A percentile compares a stretch with the other conserved stretches of the same genome.
phyloP scores from a whole-genome alignment of 2,888 invertebrate genomes.

The Epirrhoe tristata region DNA sequence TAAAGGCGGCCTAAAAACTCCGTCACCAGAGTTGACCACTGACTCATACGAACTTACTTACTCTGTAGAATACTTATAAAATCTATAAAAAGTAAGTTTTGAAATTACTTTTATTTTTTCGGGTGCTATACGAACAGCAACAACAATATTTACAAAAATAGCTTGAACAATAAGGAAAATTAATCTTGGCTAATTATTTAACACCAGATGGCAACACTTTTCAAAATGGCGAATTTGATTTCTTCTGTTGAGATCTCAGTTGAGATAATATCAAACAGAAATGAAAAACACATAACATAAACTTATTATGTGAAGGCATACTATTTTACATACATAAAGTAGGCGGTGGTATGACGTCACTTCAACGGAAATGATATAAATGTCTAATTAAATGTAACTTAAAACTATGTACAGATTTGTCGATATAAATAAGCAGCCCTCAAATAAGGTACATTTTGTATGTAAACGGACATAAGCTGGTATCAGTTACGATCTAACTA shows the following conservation, averaged over 20 bases:
- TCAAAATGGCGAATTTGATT: neutral
- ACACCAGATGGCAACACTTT: neutral
- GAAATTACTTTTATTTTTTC: neutral
- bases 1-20: too few species aligned
- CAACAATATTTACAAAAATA: too few species aligned
- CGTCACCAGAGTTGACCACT: too few species aligned
- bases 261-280: neutral
- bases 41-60: too few species aligned
- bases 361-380: slow-evolving; percentile 58
- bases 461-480: too few species aligned
- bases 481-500: too few species aligned
- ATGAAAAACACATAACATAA: slow-evolving; percentile 13
- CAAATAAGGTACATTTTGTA: too few species aligned
- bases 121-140: neutral
- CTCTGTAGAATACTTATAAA: neutral
- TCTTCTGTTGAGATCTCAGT: neutral
- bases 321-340: slow-evolving; percentile 40
- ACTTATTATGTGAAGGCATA: slow-evolving; percentile 21
- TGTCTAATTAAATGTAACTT: slow-evolving; percentile 25
- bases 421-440: neutral
- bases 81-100: neutral
- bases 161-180: too few species aligned
- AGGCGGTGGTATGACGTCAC: slow-evolving; percentile 76
- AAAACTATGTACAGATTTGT: slow-evolving; percentile 16
- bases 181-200: neutral